Evolutionary conservation across 2,888 invertebrate species (phyloP).

Genomic region (Oligia fasciuncula): DNA sequence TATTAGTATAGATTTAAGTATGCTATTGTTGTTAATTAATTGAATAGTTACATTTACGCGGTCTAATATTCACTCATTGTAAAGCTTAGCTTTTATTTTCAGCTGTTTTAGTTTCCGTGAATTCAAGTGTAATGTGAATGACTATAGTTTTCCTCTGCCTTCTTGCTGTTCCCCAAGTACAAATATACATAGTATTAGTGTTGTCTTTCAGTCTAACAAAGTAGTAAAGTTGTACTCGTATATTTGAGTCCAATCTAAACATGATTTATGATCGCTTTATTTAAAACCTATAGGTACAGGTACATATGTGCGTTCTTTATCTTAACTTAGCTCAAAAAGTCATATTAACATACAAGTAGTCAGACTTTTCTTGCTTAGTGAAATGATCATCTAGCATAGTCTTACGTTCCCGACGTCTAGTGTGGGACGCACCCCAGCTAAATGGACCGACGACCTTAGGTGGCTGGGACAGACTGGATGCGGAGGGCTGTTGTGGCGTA

Average conservation of each 20-base stretch:
- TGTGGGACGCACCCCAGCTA: neutral
- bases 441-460: neutral
- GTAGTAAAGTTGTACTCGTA: neutral
- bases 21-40: conserved; percentile 38
- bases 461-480: neutral
- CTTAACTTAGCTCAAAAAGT: neutral
- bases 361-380: neutral
- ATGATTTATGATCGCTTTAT: neutral
- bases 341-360: neutral
- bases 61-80: conserved; percentile 16
- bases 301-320: neutral
- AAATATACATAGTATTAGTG: neutral
- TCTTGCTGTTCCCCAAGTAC: too few relatives aligned
- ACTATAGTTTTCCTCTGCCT: neutral
- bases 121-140: neutral
- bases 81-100: conserved; percentile 13
- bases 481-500: neutral
- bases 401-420: neutral
- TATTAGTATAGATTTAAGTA: too few relatives aligned
- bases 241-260: neutral
- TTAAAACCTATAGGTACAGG: neutral
- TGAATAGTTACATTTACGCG: conserved; percentile 19
- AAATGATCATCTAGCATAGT: neutral
- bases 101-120: conserved; percentile 15
- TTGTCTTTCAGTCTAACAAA: neutral